Evolutionary conservation across 2,888 invertebrate genomes (phyloP), one percentile per base, ranked within the genome.

Genomic region (Chirona hameri): DNA sequence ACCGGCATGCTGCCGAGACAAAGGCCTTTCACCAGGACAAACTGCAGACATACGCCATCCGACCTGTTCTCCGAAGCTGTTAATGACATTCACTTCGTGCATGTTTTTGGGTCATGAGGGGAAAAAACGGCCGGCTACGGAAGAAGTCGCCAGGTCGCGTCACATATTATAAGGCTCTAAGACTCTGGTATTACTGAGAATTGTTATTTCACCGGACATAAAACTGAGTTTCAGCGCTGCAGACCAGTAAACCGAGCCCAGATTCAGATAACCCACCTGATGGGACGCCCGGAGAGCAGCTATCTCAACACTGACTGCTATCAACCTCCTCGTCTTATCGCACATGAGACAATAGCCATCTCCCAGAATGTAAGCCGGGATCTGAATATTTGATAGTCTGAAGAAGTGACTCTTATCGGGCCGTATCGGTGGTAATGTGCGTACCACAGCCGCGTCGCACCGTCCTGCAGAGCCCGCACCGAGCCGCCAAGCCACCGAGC

Each of bases 61-160:
- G 4, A 29, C 18, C 72, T 5, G 15, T 72, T 72, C 72, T 15
- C 18, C 15, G 72, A 72, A 72, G 1, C 3, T 31, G 27, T 18
- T 72, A 72, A 72, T 72, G 72, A 72, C 72, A 72, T 31, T 29
- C 18, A 29, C 72, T 72, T 72, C 72, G 72, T 72, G 72, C 72
- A 72, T 72, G 72, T 72, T 72, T 72, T 72, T 29, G 31, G 72
- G 72, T 72, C 72, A 72, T 31, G 72, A 31, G 18, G 29, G 18
- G 31, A 72, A 72, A 72, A 72, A 72, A 31, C 12, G 60, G 5
- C 31, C 72, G 7, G 72, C 27, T 29, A 12, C 29, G 72, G 31
- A 27, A 72, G 31, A 72, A 72, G 24, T 24, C 27, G 31, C 72
- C 52, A 52, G 52, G 18, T 52, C 52, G 52, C 52, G 52, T 52